These are phyloP conservation scores for Drosophila affinis DNA, from an alignment of 2,888 invertebrate species.

Conservation along the genomic window DNA sequence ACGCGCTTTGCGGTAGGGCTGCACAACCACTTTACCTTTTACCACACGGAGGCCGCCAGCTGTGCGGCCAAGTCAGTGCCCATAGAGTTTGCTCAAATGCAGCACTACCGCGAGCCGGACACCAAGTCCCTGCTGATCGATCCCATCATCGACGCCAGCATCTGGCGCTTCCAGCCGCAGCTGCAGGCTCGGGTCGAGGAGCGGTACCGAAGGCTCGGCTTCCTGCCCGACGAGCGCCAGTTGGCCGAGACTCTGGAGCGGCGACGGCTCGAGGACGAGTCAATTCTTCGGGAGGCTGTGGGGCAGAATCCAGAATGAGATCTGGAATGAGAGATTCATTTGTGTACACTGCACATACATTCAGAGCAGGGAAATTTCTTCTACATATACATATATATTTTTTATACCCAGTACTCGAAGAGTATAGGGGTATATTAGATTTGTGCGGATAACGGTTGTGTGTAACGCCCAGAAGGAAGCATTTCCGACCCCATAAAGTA, in stretches of 20 bases:
- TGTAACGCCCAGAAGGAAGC: no score
- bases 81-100: slow-evolving; percentile 91
- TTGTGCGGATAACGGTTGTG: no score
- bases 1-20: slow-evolving; percentile 92
- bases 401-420: no score
- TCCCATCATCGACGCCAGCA: slow-evolving; percentile 91
- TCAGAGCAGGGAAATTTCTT: no score
- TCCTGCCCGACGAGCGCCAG: slow-evolving; percentile 75
- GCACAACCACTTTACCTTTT: slow-evolving; percentile 95
- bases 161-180: slow-evolving; percentile 93
- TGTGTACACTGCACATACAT: no score
- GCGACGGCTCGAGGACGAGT: slow-evolving; percentile 42
- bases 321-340: no score
- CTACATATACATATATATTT: no score
- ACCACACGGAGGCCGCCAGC: slow-evolving; percentile 88
- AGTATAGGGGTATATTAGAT: no score
- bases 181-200: slow-evolving; percentile 85
- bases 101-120: slow-evolving; percentile 94
- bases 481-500: no score
- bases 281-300: slow-evolving; percentile 43
- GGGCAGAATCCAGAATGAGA: neutral
- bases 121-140: slow-evolving; percentile 91
- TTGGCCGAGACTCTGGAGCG: slow-evolving; percentile 21
- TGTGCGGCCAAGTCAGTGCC: slow-evolving; percentile 93
- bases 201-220: slow-evolving; percentile 86